phyloP scores from a whole-genome alignment of 2,113 vertebrate genomes.

The Ardeotis arabs region DNA sequence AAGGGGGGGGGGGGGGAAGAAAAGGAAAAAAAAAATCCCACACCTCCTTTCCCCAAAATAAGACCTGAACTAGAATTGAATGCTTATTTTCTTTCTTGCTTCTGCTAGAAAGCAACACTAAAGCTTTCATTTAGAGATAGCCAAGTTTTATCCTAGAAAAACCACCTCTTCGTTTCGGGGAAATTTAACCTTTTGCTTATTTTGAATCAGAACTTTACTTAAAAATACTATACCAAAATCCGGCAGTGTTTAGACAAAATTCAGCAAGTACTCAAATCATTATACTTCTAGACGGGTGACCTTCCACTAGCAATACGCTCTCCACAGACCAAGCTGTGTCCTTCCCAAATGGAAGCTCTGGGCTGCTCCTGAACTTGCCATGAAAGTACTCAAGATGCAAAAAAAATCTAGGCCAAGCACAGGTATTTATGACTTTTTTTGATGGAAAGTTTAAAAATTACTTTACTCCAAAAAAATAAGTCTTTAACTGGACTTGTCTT shows the following conservation, averaged over 20 bases:
- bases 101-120: neutral
- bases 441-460: constrained; percentile 20
- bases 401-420: neutral
- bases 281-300: neutral
- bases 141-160: neutral
- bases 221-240: neutral
- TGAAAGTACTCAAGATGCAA: neutral
- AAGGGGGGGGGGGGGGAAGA: too few relatives aligned
- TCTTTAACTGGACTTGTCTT: constrained; percentile 26
- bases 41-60: neutral
- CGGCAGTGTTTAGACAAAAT: neutral
- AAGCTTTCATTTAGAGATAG: neutral
- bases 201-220: neutral
- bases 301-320: rapidly evolving
- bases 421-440: neutral
- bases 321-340: neutral
- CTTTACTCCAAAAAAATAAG: neutral
- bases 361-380: neutral
- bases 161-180: rapidly evolving
- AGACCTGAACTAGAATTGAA: neutral
- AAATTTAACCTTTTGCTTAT: neutral
- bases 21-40: too few relatives aligned
- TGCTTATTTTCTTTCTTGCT: neutral
- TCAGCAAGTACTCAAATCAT: neutral
- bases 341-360: neutral